These are phyloP conservation scores for Pyrocoelia pectoralis DNA, from an alignment of 2,888 invertebrate genomes.

Conservation along the genomic window DNA sequence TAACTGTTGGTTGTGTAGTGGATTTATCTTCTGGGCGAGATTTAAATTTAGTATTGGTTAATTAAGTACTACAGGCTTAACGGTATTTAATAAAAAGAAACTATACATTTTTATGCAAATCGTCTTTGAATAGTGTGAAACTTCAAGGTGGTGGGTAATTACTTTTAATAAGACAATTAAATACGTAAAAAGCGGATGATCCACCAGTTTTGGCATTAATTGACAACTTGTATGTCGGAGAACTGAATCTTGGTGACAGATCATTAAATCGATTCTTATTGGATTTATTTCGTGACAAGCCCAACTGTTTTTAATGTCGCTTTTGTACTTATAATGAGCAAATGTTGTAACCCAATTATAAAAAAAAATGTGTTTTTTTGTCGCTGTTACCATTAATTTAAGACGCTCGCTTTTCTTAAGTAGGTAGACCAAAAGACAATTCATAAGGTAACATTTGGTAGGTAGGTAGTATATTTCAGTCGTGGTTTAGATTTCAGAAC, in stretches of 20 bases:
- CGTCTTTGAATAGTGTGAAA: neutral
- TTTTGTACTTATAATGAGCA: constrained; percentile 13
- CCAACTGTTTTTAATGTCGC: constrained; percentile 9
- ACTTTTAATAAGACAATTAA: constrained; percentile 12
- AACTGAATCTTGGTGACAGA: constrained; percentile 2
- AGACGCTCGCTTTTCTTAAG: too few species aligned
- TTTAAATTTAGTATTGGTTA: constrained; percentile 1
- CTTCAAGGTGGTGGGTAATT: constrained; percentile 1
- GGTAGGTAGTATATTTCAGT: too few species aligned
- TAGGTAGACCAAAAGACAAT: too few species aligned
- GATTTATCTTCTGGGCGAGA: neutral
- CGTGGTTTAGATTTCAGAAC: too few species aligned
- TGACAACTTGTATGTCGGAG: constrained; percentile 5
- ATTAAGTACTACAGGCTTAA: neutral
- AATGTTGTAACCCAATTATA: neutral
- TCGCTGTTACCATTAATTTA: neutral
- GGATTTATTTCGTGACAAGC: constrained; percentile 8
- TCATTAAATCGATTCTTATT: constrained; percentile 13
- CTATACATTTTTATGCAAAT: constrained; percentile 6
- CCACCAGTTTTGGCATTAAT: constrained; percentile 12
- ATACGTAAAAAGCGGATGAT: constrained; percentile 4
- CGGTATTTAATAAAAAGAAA: neutral
- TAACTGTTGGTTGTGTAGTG: neutral
- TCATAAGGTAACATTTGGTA: too few species aligned
- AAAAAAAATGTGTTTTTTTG: neutral